These are phyloP conservation scores for Pomacea maculata DNA, from an alignment of 1,140 invertebrate genomes.

Conservation along the genomic window DNA sequence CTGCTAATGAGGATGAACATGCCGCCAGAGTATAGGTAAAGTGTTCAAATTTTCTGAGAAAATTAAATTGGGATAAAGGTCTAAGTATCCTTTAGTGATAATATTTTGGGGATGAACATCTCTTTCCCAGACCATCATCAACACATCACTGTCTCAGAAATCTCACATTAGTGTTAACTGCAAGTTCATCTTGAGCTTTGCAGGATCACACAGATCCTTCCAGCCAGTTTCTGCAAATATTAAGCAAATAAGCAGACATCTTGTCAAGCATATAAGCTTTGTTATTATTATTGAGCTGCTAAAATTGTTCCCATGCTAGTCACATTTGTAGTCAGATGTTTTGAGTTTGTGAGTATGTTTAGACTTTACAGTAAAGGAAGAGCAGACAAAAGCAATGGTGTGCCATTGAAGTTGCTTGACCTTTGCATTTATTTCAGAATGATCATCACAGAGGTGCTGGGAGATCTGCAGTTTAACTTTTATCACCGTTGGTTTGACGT, in stretches of 20 bases:
- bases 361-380: background rate
- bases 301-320: too few relatives aligned
- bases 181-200: too few relatives aligned
- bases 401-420: background rate
- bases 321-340: too few relatives aligned
- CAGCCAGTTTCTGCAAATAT: background rate
- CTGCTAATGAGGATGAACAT: conserved; percentile 99
- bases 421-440: conserved; percentile 69
- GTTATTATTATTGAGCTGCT: too few relatives aligned
- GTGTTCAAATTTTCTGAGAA: background rate
- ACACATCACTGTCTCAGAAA: too few relatives aligned
- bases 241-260: background rate
- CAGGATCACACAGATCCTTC: too few relatives aligned
- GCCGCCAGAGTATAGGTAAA: conserved; percentile 89
- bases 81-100: too few relatives aligned
- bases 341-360: too few relatives aligned
- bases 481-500: conserved; percentile 99
- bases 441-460: conserved; percentile 97
- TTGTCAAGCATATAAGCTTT: too few relatives aligned
- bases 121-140: too few relatives aligned
- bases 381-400: background rate
- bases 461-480: conserved; percentile 98
- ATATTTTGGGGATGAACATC: too few relatives aligned
- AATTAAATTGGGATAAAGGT: background rate
- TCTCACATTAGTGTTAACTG: too few relatives aligned